Evolutionary conservation across 2,797 vertebrate species (phyloP), one percentile per base, ranked within the genome.

Genomic region (Epinephelus coioides): DNA sequence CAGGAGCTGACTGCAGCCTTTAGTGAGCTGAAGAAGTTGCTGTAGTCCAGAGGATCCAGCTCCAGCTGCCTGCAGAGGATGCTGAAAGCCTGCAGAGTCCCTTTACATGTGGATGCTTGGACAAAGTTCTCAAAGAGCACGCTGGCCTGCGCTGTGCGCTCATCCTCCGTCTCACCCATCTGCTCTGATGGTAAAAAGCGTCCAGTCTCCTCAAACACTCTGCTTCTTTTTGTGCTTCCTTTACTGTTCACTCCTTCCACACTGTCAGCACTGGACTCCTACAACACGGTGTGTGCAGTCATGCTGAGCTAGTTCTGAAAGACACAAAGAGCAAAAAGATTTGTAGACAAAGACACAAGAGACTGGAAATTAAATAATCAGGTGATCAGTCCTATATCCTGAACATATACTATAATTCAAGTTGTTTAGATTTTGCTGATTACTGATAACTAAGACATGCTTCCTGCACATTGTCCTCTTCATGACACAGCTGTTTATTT

Each of bases 121-220:
- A 99, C 95, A n/a, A 99, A 98, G 93, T 97, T 98, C 94, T 99
- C 98, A 79, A 99, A 99, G 50, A 99, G 94, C 89, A 97, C 97
- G 51, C 96, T 93, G n/a, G 96, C 97, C 88, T 97, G 97, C 30
- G 86, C 94, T 59, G 93, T 95, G 19, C 96, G 97, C 84, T 98
- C 97, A 0, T 97, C 96, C 53, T 97, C 96, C 0, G 95, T 97
- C 89, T 98, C 97, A 6, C 95, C 97, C 98, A 99, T 99, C 89
- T 86, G 93, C 76, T 12, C 25, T 11, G 53, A 60, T 3, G 55
- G 15, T 3, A 17, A 50, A 40, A 47, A 5, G 6, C 17, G 63
- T 53, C 69, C 27, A 25, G 5, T 38, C 38, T 30, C 34, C 38
- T 25, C n/a, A 14, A 11, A 25, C 10, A 2, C 30, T 13, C 21